Evolutionary conservation across 2,888 invertebrate genomes (phyloP).

Genomic region (Aelia acuminata): DNA sequence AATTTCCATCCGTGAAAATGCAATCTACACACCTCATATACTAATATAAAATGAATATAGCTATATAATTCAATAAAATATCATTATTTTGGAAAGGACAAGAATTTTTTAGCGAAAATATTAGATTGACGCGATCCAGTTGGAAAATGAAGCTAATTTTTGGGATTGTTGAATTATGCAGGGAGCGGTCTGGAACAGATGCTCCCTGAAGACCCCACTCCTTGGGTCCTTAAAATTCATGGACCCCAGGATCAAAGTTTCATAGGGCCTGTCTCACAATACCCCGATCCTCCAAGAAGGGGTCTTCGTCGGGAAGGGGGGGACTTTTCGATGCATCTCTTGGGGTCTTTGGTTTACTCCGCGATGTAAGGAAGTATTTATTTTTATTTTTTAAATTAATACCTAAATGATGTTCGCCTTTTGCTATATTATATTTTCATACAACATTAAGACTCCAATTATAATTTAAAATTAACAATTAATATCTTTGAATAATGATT

Average conservation of each 20-base stretch:
- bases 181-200: not conserved
- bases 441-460: too few species aligned
- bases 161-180: constrained; percentile 12
- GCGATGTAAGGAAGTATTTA: not conserved
- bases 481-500: too few species aligned
- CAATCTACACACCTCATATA: too few species aligned
- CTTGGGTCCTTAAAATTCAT: not conserved
- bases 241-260: constrained; percentile 16
- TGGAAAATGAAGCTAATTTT: constrained; percentile 28
- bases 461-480: too few species aligned
- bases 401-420: not conserved
- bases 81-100: not conserved
- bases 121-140: not conserved
- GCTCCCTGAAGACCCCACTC: not conserved
- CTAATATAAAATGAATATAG: too few species aligned
- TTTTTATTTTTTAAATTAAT: not conserved
- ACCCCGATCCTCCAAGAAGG: not conserved
- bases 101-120: not conserved
- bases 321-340: not conserved
- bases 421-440: not conserved
- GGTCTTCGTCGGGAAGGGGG: not conserved
- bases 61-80: not conserved
- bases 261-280: constrained; percentile 2
- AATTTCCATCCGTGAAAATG: too few species aligned
- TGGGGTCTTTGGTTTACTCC: not conserved